Percentiles rank a stretch among this genome's conserved stretches.
Evolutionary conservation across 2,113 vertebrate species (phyloP).

Genomic region (Sturnus vulgaris): DNA sequence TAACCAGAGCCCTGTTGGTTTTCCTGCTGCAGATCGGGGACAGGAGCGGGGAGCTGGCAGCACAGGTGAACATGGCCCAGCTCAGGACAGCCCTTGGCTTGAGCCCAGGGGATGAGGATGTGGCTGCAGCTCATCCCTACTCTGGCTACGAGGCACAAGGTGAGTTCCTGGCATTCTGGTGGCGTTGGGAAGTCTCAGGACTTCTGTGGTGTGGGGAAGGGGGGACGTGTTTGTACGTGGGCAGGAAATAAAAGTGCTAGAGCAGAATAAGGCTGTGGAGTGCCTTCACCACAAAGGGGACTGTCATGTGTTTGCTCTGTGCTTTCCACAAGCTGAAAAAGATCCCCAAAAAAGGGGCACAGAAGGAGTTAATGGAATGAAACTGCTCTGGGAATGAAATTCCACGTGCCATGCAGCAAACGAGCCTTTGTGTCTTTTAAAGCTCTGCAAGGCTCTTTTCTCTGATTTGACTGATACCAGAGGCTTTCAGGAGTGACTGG

Average conservation of each 20-base stretch:
- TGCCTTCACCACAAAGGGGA: not conserved
- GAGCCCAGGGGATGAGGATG: slow-evolving; percentile 33
- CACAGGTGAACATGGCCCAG: slow-evolving; percentile 84
- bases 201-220: rapidly evolving
- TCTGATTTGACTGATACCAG: not conserved
- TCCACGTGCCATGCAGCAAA: not conserved
- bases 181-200: rapidly evolving
- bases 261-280: not conserved
- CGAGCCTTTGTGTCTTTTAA: not conserved
- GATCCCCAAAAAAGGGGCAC: not conserved
- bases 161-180: slow-evolving; percentile 20
- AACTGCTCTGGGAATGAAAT: not conserved
- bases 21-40: slow-evolving; percentile 82
- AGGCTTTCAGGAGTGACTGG: not conserved
- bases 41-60: slow-evolving; percentile 85
- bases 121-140: slow-evolving; percentile 70
- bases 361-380: not conserved
- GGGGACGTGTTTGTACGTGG: no score
- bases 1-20: not conserved
- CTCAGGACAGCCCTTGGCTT: slow-evolving; percentile 82
- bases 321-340: not conserved
- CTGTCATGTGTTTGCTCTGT: not conserved
- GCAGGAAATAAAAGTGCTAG: rapidly evolving
- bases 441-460: not conserved
- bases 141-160: slow-evolving; percentile 92